These are phyloP conservation scores for Lamprologus ornatipinnis DNA, from an alignment of 2,113 vertebrate genomes.

Conservation along the genomic window DNA sequence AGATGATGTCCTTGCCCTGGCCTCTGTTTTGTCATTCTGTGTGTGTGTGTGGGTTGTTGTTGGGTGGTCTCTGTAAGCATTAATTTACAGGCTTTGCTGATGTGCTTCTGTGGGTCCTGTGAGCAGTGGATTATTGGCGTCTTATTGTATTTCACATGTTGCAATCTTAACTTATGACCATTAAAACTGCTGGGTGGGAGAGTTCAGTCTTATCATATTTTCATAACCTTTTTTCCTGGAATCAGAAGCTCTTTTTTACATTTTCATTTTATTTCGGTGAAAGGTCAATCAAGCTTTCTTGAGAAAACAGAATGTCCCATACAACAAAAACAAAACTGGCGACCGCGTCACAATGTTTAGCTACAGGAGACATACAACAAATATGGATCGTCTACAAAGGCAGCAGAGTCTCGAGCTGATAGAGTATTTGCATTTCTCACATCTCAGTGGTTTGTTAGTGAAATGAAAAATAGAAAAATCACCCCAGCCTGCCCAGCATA, in stretches of 20 bases:
- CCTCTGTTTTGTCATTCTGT: slow-evolving; percentile 18
- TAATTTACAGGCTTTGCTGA: neutral
- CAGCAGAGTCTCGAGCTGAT: neutral
- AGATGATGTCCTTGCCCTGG: slow-evolving; percentile 31
- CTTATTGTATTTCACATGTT: neutral
- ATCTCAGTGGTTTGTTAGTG: slow-evolving; percentile 28
- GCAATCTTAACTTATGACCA: neutral
- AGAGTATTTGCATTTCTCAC: slow-evolving; percentile 38
- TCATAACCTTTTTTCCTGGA: neutral
- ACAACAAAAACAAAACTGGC: neutral
- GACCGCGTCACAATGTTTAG: neutral
- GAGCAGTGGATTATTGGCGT: neutral
- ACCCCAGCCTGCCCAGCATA: neutral
- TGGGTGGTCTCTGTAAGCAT: slow-evolving; percentile 1
- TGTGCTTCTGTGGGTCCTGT: neutral
- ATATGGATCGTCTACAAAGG: slow-evolving; percentile 24
- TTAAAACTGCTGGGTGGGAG: neutral
- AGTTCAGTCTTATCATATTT: neutral
- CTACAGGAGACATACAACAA: neutral
- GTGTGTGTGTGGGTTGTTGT: neutral
- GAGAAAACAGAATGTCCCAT: neutral
- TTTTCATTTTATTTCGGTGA: neutral
- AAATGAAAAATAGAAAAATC: slow-evolving; percentile 24
- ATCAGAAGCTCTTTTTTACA: neutral
- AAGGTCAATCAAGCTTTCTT: neutral